phyloP scores from a whole-genome alignment of 2,113 vertebrate genomes.

The Corythornis cristatus region DNA sequence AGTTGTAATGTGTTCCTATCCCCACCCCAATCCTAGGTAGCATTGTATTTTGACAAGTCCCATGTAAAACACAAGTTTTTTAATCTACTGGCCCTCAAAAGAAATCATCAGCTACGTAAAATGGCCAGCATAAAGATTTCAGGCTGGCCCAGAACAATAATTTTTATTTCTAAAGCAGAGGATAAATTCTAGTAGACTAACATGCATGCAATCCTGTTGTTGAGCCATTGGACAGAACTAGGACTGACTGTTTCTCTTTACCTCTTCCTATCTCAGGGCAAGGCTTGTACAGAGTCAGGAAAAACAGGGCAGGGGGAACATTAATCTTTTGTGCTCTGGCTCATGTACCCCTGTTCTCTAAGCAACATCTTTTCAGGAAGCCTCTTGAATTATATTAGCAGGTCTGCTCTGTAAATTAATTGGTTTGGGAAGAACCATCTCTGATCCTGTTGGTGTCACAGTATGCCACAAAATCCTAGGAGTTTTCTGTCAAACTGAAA shows the following conservation, averaged over 20 bases:
- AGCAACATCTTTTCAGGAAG: not conserved
- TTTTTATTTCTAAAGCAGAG: not conserved
- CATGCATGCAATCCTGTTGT: not conserved
- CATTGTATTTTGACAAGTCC: not conserved
- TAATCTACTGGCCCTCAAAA: not conserved
- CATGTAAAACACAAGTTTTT: not conserved
- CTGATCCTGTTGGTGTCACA: not conserved
- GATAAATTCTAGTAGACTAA: conserved; percentile 13
- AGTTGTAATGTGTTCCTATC: not conserved
- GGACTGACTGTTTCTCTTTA: not conserved
- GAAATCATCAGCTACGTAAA: not conserved
- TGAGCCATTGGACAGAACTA: not conserved
- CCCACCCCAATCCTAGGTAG: not conserved
- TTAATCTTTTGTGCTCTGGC: not conserved
- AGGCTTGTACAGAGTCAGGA: not conserved
- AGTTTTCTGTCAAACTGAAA: not conserved
- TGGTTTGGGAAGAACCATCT: not conserved
- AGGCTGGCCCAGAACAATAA: not conserved
- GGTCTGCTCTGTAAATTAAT: not conserved
- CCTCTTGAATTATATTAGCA: not conserved
- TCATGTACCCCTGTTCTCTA: not conserved
- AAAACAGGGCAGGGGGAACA: not conserved
- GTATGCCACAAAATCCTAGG: not conserved
- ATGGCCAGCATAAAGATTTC: not conserved
- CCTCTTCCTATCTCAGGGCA: not conserved